These are phyloP conservation scores for Oriolus oriolus DNA, from an alignment of 2,113 vertebrate genomes.

Conservation along the genomic window DNA sequence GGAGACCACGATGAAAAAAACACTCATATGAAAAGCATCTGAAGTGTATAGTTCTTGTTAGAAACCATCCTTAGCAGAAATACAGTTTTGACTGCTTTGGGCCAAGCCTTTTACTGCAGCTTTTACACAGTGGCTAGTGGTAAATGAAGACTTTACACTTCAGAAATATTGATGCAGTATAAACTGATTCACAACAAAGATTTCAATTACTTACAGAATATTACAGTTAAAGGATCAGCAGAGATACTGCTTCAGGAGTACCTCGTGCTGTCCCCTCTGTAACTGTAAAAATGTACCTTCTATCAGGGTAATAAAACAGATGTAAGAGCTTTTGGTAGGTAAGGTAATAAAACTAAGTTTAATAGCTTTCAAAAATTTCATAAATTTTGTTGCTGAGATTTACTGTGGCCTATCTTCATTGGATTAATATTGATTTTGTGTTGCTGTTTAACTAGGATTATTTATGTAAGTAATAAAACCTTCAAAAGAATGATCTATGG, in stretches of 20 bases:
- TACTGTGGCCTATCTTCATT: constrained; percentile 60
- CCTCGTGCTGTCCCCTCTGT: constrained; percentile 4
- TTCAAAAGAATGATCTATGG: constrained; percentile 60
- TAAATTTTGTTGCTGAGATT: constrained; percentile 69
- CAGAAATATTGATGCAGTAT: neutral
- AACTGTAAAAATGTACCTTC: constrained; percentile 40
- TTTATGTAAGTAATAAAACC: constrained; percentile 72
- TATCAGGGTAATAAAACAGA: constrained; percentile 62
- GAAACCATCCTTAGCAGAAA: neutral
- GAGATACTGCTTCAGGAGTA: constrained; percentile 28
- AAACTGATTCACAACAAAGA: neutral
- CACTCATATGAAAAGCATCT: neutral
- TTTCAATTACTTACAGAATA: constrained; percentile 7
- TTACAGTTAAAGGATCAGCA: constrained; percentile 31
- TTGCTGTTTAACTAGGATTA: constrained; percentile 67
- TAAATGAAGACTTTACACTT: neutral
- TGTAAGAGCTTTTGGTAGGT: constrained; percentile 55
- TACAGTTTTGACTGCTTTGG: neutral
- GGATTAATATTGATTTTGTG: constrained; percentile 77
- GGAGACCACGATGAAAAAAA: neutral
- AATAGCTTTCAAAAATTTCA: constrained; percentile 69
- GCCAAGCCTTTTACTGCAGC: neutral
- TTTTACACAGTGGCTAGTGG: neutral
- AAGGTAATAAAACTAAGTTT: constrained; percentile 69
- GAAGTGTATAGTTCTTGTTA: neutral